phyloP scores from a whole-genome alignment of 2,888 invertebrate species.

The Drosophila robusta region DNA sequence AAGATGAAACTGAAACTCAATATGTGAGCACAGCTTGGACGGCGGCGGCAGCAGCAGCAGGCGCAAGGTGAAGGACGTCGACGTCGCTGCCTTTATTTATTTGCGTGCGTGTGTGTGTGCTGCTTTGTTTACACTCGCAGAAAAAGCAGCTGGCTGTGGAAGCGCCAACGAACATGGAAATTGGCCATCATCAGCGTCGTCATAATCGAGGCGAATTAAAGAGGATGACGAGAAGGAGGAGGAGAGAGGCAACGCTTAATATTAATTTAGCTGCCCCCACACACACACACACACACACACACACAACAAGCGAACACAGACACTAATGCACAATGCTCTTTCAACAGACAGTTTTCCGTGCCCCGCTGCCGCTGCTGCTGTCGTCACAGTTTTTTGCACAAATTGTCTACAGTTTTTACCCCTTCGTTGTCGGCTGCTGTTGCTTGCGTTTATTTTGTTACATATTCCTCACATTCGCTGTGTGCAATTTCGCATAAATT shows the following conservation, averaged over 20 bases:
- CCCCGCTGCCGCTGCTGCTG: slow-evolving; percentile 38
- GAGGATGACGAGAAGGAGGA: slow-evolving; percentile 31
- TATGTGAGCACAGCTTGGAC: slow-evolving; percentile 44
- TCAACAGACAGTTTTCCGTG: slow-evolving; percentile 42
- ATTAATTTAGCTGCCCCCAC: slow-evolving; percentile 69
- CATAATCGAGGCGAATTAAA: slow-evolving; percentile 47
- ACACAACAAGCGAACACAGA: slow-evolving; percentile 9
- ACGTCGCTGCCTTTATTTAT: slow-evolving; percentile 12
- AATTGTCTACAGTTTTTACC: slow-evolving; percentile 56
- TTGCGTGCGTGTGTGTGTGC: slow-evolving; percentile 14
- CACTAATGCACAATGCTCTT: slow-evolving; percentile 34
- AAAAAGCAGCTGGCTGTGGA: slow-evolving; percentile 69
- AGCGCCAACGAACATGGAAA: slow-evolving; percentile 51
- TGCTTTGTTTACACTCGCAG: slow-evolving; percentile 74
- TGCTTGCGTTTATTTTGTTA: slow-evolving; percentile 52
- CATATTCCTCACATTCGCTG: slow-evolving; percentile 61
- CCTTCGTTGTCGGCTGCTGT: slow-evolving; percentile 26
- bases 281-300: slow-evolving; percentile 30
- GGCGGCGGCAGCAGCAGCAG: slow-evolving; percentile 30
- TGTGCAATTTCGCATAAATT: slow-evolving; percentile 69
- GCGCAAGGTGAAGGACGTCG: slow-evolving; percentile 77
- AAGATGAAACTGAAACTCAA: slow-evolving; percentile 71
- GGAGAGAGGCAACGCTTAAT: slow-evolving; percentile 44
- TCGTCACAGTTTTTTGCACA: slow-evolving; percentile 81
- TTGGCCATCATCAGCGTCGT: slow-evolving; percentile 53